Evolutionary conservation across 1,140 invertebrate genomes (phyloP).

Genomic region (Marisa cornuarietis): DNA sequence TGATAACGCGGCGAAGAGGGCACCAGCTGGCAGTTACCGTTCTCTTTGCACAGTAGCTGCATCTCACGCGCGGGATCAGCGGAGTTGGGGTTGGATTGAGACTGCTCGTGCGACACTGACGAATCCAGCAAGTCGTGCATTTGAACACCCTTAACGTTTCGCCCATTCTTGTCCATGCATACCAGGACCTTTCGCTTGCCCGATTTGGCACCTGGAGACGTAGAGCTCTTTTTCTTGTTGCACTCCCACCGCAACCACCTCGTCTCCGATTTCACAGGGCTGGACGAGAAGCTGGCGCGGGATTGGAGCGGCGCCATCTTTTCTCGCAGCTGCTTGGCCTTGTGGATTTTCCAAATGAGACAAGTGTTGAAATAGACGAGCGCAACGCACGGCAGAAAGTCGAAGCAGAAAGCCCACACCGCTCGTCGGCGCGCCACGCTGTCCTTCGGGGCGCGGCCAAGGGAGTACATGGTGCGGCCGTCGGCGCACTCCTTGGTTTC

Average conservation of each 20-base stretch:
- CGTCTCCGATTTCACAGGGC: neutral
- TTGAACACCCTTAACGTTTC: neutral
- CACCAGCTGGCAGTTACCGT: neutral
- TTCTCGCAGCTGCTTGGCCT: constrained; percentile 51
- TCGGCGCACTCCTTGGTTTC: constrained; percentile 37
- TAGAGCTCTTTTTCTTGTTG: neutral
- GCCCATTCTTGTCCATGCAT: no score
- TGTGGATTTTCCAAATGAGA: constrained; percentile 57
- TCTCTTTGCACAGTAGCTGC: constrained; percentile 17
- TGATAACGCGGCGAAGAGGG: no score
- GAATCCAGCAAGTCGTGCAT: constrained; percentile 2
- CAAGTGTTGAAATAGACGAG: constrained; percentile 59
- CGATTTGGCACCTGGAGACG: neutral
- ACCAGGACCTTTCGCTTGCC: constrained; percentile 1
- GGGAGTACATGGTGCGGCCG: constrained; percentile 35
- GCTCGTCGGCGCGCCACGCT: constrained; percentile 43
- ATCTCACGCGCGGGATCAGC: constrained; percentile 6
- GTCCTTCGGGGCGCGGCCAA: constrained; percentile 27
- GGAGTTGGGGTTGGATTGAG: constrained; percentile 17
- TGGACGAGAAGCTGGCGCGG: neutral
- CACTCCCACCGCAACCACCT: constrained; percentile 12
- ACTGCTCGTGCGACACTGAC: constrained; percentile 9
- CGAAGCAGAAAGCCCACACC: constrained; percentile 54
- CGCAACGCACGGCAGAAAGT: constrained; percentile 58
- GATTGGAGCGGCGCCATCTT: constrained; percentile 44